Conservation (phyloP, 2,888 invertebrate genomes). For the Scaptomyza parva region DNA sequence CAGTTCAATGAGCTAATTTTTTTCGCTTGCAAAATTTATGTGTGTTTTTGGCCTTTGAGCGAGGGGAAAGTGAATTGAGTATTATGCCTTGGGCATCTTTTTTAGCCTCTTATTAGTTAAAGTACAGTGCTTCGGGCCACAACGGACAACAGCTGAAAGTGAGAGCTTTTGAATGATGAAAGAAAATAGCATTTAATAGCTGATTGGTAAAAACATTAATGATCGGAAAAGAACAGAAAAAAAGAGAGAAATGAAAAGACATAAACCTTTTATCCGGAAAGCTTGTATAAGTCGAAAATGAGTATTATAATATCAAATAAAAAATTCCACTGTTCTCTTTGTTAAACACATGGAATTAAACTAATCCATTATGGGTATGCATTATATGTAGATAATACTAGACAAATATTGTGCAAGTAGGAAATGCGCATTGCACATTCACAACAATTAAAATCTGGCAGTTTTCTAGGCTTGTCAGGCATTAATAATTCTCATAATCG, state of each 20-base stretch:
- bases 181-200: constrained; percentile 16
- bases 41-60: constrained; percentile 48
- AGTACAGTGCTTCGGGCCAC: constrained; percentile 42
- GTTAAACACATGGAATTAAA: not conserved
- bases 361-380: not conserved
- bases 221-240: constrained; percentile 5
- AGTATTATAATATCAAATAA: not conserved
- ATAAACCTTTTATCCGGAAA: not conserved
- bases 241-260: not conserved
- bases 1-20: constrained; percentile 77
- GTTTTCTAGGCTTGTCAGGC: constrained; percentile 68
- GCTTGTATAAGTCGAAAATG: not conserved
- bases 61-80: constrained; percentile 52
- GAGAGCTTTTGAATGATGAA: constrained; percentile 36
- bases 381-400: not conserved
- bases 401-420: constrained; percentile 30
- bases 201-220: constrained; percentile 23
- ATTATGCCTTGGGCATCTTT: constrained; percentile 43
- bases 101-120: constrained; percentile 45
- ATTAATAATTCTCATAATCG: constrained; percentile 63
- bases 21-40: constrained; percentile 29
- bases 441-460: constrained; percentile 34
- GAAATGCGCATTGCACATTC: constrained; percentile 49
- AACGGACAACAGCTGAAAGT: constrained; percentile 42
- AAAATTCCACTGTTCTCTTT: not conserved